A percentile compares a stretch with the other conserved stretches of the same genome.
Evolutionary conservation across 30 jellyfish, hydroid and myxozoan species (phyloP).

Genomic region (Cassiopea xamachana): DNA sequence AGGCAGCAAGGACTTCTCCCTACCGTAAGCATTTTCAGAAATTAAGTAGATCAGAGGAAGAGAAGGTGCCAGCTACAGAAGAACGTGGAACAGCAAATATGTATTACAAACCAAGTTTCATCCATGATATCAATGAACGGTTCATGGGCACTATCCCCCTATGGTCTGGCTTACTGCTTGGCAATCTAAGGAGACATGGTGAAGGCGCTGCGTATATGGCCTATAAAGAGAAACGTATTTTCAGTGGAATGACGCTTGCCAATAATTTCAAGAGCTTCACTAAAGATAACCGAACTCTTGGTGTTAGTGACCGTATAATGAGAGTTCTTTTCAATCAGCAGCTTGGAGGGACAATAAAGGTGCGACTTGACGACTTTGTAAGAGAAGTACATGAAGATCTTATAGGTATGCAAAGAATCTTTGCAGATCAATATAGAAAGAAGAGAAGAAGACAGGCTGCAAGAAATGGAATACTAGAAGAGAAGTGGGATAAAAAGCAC

Average conservation of each 20-base stretch:
- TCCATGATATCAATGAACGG: not conserved
- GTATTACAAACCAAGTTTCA: not conserved
- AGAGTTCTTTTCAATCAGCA: slow-evolving; percentile 33
- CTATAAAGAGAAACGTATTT: not conserved
- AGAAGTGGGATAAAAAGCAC: slow-evolving; percentile 56
- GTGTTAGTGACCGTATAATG: slow-evolving; percentile 40
- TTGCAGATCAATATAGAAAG: slow-evolving; percentile 16
- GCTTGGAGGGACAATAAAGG: slow-evolving; percentile 20
- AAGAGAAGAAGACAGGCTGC: not conserved
- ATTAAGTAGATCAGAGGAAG: not conserved
- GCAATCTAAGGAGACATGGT: slow-evolving; percentile 42
- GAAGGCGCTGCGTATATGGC: slow-evolving; percentile 1
- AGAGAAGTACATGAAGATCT: slow-evolving; percentile 23
- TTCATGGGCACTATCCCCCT: slow-evolving; percentile 35
- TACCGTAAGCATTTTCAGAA: not conserved
- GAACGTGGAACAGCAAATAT: too few species aligned
- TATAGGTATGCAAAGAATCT: slow-evolving; percentile 43
- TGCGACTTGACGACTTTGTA: slow-evolving; percentile 37
- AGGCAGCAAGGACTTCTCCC: not conserved
- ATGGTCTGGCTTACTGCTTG: slow-evolving; percentile 50
- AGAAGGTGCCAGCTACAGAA: not conserved
- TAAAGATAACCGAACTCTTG: slow-evolving; percentile 26
- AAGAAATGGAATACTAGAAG: not conserved
- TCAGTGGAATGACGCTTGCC: not conserved
- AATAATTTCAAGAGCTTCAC: not conserved